Percentiles rank a stretch among this genome's conserved stretches.
Evolutionary conservation across 2,113 vertebrate species (phyloP).

Genomic region (Caloenas nicobarica): DNA sequence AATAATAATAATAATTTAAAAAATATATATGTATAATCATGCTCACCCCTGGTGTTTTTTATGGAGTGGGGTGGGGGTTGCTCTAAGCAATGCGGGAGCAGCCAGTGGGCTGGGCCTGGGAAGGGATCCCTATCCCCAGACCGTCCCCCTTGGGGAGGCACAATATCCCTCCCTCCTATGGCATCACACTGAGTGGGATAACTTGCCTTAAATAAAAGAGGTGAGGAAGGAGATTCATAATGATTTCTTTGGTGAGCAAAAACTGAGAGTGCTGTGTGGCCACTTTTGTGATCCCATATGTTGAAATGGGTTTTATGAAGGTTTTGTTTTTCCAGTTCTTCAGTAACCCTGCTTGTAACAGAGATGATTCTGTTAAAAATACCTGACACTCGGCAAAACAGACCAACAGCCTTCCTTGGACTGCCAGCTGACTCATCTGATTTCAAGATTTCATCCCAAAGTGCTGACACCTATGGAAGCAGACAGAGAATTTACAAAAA

Average conservation of each 20-base stretch:
- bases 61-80: not conserved
- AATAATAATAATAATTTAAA: no score
- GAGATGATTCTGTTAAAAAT: not conserved
- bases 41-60: not conserved
- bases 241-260: not conserved
- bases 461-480: not conserved
- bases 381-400: not conserved
- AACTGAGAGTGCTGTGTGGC: not conserved
- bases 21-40: no score
- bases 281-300: rapidly evolving
- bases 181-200: not conserved
- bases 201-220: not conserved
- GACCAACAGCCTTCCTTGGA: not conserved
- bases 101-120: rapidly evolving
- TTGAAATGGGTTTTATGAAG: not conserved
- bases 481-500: not conserved
- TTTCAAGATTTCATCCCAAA: not conserved
- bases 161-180: rapidly evolving
- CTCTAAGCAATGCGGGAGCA: rapidly evolving
- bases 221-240: not conserved
- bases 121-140: not conserved
- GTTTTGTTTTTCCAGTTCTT: not conserved
- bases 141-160: not conserved
- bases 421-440: not conserved
- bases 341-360: not conserved